phyloP scores from a whole-genome alignment of 2,888 invertebrate species.

The Thecocarcelia acutangulata region DNA sequence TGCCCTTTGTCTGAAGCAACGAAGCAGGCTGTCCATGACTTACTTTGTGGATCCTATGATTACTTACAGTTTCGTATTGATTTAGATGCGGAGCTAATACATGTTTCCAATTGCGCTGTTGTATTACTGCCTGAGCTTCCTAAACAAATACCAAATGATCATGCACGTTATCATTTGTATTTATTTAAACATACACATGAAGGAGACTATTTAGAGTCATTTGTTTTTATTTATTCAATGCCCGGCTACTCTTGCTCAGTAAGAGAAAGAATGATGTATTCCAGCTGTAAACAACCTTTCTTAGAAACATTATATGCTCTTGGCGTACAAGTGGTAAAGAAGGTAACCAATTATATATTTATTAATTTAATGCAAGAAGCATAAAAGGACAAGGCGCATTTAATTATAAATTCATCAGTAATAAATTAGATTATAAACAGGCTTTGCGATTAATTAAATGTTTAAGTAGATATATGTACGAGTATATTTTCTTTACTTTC shows the following conservation, averaged over 20 bases:
- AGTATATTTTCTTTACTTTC: slow-evolving; percentile 73
- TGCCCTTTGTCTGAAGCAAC: slow-evolving; percentile 94
- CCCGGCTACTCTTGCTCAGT: slow-evolving; percentile 97
- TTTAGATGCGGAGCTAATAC: slow-evolving; percentile 89
- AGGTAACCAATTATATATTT: slow-evolving; percentile 84
- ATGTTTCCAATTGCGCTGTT: slow-evolving; percentile 89
- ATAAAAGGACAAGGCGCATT: no score
- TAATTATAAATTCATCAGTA: no score
- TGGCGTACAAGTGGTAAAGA: slow-evolving; percentile 91
- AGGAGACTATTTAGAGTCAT: slow-evolving; percentile 92
- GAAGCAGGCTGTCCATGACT: slow-evolving; percentile 87
- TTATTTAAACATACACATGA: slow-evolving; percentile 96
- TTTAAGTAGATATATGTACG: no score
- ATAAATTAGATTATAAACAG: no score
- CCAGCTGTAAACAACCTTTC: slow-evolving; percentile 97
- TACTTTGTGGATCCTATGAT: slow-evolving; percentile 88
- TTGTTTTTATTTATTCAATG: slow-evolving; percentile 99
- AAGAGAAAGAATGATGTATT: slow-evolving; percentile 99
- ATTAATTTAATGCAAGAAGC: no score
- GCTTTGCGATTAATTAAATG: no score
- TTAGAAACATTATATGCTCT: slow-evolving; percentile 90
- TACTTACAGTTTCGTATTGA: slow-evolving; percentile 88
- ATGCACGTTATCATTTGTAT: slow-evolving; percentile 90
- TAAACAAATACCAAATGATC: slow-evolving; percentile 90
- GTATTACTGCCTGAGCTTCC: slow-evolving; percentile 86